Evolutionary conservation across 2,113 vertebrate genomes (phyloP).

Genomic region (Mormyrus lacerda): DNA sequence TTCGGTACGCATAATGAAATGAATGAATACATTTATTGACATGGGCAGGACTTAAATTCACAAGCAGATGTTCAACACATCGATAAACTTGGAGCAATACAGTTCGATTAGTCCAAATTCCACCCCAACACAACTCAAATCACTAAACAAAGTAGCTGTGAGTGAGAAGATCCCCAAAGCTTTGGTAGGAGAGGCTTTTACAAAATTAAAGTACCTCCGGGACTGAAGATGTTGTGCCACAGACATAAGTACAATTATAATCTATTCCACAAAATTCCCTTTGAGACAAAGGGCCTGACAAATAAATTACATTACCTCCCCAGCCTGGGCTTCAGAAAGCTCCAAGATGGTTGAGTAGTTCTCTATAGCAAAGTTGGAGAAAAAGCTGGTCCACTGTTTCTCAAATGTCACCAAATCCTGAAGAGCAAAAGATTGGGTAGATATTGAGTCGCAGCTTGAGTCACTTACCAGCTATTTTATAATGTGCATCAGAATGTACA

Average conservation of each 20-base stretch:
- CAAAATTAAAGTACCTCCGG: not conserved
- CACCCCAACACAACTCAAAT: not conserved
- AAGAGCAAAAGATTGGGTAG: conserved; percentile 2
- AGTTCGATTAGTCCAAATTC: not conserved
- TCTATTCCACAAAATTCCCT: not conserved
- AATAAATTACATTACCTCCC: conserved; percentile 64
- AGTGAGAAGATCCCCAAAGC: not conserved
- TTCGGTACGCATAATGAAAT: not conserved
- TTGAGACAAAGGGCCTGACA: not conserved
- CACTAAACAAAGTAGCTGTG: not conserved
- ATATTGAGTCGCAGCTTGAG: too few species aligned
- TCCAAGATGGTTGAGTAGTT: conserved; percentile 83
- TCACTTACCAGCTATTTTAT: not conserved
- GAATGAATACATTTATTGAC: not conserved
- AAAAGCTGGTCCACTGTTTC: conserved; percentile 84
- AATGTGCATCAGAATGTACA: not conserved
- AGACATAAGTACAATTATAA: not conserved
- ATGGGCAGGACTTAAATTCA: not conserved
- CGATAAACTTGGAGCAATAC: not conserved
- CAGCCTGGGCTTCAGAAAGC: conserved; percentile 87
- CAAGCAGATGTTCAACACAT: not conserved
- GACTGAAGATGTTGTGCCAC: not conserved
- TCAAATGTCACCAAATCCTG: conserved; percentile 81
- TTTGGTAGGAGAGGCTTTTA: not conserved
- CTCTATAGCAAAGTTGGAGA: conserved; percentile 85